Base-by-base conservation (phyloP, 2,888 invertebrate genomes). In the Rhagophthalmus giganteus region DNA sequence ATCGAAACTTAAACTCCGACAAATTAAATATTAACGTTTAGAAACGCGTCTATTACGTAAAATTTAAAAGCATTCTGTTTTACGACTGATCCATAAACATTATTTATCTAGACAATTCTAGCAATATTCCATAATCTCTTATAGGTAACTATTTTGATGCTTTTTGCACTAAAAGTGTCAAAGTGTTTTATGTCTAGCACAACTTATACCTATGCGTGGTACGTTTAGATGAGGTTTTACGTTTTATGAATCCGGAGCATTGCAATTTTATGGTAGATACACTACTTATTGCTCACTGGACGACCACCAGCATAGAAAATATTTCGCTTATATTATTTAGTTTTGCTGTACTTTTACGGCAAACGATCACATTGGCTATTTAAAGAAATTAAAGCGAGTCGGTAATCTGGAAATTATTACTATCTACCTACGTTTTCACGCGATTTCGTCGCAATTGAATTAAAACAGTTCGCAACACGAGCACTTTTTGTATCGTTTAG, bases 271-370 rank as follows among this genome's bases (percentile, higher is more conserved):
- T 10, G 25, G 42, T 42, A 28, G 34, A 39, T 32, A 33, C 40
- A 41, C 34, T 34, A 26, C 34, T 31, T 26, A 20, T 44, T 27
- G 8, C 15, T 25, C 40, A 30, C 13, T 6, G 41, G 53, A n/a
- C n/a, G n/a, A 53, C 53, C 53, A 53, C 53, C 53, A 13, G 40
- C 42, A 52, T 46, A 15, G 52, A 25, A 5, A 26, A 25, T 10
- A 42, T n/a, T 14, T 34, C 24, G 32, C 37, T 26, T 10, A 37
- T 35, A 28, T 45, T 34, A n/a, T 20, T 20, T 5, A 20, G 7
- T 20, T 20, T 3, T 20, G 35, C 35, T 8, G n/a, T n/a, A n/a
- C n/a, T n/a, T n/a, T n/a, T n/a, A n/a, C n/a, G n/a, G n/a, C n/a
- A n/a, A n/a, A n/a, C n/a, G n/a, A n/a, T n/a, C n/a, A n/a, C n/a